These are phyloP conservation scores for Drepana falcataria DNA, from an alignment of 2,888 invertebrate species.

Conservation along the genomic window DNA sequence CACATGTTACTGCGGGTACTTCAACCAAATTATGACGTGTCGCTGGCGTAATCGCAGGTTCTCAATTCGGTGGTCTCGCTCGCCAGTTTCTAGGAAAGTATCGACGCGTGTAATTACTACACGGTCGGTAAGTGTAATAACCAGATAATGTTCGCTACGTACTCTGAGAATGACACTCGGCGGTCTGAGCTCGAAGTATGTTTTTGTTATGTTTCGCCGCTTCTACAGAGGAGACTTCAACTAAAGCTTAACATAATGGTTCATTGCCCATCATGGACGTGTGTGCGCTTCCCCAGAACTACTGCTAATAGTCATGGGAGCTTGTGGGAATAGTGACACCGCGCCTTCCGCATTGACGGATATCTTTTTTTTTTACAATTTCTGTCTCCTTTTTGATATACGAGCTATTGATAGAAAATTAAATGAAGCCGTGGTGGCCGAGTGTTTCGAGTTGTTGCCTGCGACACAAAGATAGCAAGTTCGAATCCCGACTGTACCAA, in stretches of 20 bases:
- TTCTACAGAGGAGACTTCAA: conserved; percentile 11
- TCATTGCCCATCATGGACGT: conserved; percentile 46
- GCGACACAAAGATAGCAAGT: no score
- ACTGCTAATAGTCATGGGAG: conserved; percentile 49
- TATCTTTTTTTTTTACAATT: not conserved
- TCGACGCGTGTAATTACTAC: conserved; percentile 29
- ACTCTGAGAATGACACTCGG: not conserved
- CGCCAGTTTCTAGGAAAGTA: conserved; percentile 24
- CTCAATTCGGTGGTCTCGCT: conserved; percentile 13
- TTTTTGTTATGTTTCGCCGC: not conserved
- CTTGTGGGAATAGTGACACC: conserved; percentile 44
- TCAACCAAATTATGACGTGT: conserved; percentile 26
- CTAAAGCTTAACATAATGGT: conserved; percentile 38
- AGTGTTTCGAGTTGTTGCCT: no score
- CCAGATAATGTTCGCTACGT: conserved; percentile 2
- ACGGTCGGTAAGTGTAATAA: conserved; percentile 1
- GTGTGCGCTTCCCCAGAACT: conserved; percentile 48
- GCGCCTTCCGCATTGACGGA: conserved; percentile 45
- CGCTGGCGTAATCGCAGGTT: conserved; percentile 23
- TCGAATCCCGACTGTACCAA: no score
- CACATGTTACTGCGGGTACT: conserved; percentile 23
- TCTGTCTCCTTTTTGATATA: no score
- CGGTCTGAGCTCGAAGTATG: not conserved
- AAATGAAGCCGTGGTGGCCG: no score
- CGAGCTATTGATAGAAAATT: no score